Evolutionary conservation across 2,797 vertebrate species (phyloP), one percentile per base, ranked within the genome.

Genomic region (Enteromius unitaeniatus): DNA sequence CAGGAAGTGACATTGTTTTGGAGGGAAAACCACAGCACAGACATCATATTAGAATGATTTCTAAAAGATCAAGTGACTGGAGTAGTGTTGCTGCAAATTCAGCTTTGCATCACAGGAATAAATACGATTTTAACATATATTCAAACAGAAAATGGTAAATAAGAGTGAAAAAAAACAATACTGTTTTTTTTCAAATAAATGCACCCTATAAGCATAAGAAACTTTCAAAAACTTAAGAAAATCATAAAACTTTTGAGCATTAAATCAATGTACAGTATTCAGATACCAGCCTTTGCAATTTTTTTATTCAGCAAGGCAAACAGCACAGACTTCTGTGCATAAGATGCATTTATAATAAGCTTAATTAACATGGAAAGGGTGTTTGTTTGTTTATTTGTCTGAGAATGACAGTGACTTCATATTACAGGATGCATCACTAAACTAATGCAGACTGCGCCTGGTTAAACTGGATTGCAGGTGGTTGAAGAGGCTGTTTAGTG

Each of bases 391-490:
- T 62, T 62, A 13, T 15, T 64, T 64, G 6, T 64, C 15, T 64
- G 26, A 68, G 9, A 40, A n/a, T 68, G 34, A 68, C 34, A 40
- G 21, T 40, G 9, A 40, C 19, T 40, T 40, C 2, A 40, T 13
- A 13, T 40, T 40, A 40, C 4, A n/a, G 9, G 14, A n/a, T 68
- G 65, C 65, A 40, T 34, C 19, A 68, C 40, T 69, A 69, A 42
- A 69, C 37, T 37, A 42, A 21, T 42, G 34, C 37, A 42, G 37
- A 69, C n/a, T 14, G 11, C 2, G 1, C 19, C 31, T 68, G 65
- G 65, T 68, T 68, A 68, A 70, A 70, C n/a, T 70, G 68, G 68
- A 70, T 26, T 70, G 68, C 68, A 70, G 40, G 68, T 70, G 40
- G 68, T 70, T 70, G 40, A 45, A 70, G 68, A 26, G n/a, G 68